Evolutionary conservation across 2,888 invertebrate genomes (phyloP).

Genomic region (Brenthis ino): DNA sequence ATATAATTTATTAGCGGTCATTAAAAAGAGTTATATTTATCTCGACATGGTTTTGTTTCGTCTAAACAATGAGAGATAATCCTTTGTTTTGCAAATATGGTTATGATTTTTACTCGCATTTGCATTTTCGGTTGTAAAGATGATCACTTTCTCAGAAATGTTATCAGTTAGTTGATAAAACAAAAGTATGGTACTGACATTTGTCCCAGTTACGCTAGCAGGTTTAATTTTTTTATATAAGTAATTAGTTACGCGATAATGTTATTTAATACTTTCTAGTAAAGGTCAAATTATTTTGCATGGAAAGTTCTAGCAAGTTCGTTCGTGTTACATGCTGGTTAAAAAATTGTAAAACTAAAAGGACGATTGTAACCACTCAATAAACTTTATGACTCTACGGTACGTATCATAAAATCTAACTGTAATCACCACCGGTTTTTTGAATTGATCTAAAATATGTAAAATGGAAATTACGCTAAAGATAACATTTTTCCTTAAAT

Average conservation of each 20-base stretch:
- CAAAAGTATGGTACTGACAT: slow-evolving; percentile 27
- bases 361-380: slow-evolving; percentile 51
- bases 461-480: slow-evolving; percentile 14
- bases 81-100: slow-evolving; percentile 57
- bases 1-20: slow-evolving; percentile 14
- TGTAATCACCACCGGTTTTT: slow-evolving; percentile 42
- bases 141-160: slow-evolving; percentile 48
- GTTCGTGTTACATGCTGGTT: slow-evolving; percentile 44
- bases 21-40: slow-evolving; percentile 19
- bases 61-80: slow-evolving; percentile 47
- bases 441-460: slow-evolving; percentile 24
- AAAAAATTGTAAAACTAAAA: slow-evolving; percentile 42
- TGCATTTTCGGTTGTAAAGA: slow-evolving; percentile 41
- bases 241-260: slow-evolving; percentile 2
- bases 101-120: slow-evolving; percentile 38
- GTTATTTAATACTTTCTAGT: not conserved
- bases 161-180: slow-evolving; percentile 37
- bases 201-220: slow-evolving; percentile 24
- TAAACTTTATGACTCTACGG: slow-evolving; percentile 58
- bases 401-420: slow-evolving; percentile 54
- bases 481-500: too few species aligned
- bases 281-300: slow-evolving; percentile 1
- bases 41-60: slow-evolving; percentile 21
- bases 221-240: not conserved
- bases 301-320: slow-evolving; percentile 46